Evolutionary conservation across 1,140 invertebrate species (phyloP).

Genomic region (Bicyclus anynana): DNA sequence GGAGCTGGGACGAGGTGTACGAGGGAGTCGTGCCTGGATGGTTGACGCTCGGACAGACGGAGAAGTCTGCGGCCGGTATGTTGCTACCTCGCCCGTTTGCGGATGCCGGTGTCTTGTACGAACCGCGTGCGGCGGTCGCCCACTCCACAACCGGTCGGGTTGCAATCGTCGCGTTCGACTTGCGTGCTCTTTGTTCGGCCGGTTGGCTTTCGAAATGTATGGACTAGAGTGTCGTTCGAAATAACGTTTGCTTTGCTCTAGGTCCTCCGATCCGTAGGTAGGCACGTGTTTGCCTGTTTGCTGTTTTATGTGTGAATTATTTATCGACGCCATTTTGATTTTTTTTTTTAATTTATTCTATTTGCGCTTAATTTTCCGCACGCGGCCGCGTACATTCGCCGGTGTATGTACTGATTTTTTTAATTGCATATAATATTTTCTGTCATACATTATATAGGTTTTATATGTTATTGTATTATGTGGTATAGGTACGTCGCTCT

Average conservation of each 20-base stretch:
- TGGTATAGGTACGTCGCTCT: conserved; percentile 15
- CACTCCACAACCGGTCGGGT: conserved; percentile 41
- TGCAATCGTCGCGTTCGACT: conserved; percentile 49
- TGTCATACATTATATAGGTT: neutral
- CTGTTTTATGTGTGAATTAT: conserved; percentile 27
- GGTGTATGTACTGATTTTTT: too few species aligned
- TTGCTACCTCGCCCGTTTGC: conserved; percentile 39
- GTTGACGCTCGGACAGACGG: conserved; percentile 42
- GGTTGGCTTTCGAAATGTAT: conserved; percentile 59
- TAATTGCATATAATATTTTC: too few species aligned
- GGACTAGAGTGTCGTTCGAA: conserved; percentile 35
- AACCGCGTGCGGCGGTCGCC: conserved; percentile 34
- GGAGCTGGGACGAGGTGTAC: conserved; percentile 66
- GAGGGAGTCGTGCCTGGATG: conserved; percentile 60
- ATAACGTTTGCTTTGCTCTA: conserved; percentile 36
- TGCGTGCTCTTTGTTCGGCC: conserved; percentile 63
- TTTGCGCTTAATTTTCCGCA: neutral
- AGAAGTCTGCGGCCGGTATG: conserved; percentile 64
- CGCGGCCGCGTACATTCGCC: too few species aligned
- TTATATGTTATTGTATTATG: conserved; percentile 6
- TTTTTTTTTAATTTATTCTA: conserved; percentile 22
- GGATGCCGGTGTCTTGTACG: conserved; percentile 28
- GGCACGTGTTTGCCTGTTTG: conserved; percentile 40
- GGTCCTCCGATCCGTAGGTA: neutral
- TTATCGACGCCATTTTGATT: conserved; percentile 41